phyloP scores from a whole-genome alignment of 2,888 invertebrate species.

The Nezara viridula region DNA sequence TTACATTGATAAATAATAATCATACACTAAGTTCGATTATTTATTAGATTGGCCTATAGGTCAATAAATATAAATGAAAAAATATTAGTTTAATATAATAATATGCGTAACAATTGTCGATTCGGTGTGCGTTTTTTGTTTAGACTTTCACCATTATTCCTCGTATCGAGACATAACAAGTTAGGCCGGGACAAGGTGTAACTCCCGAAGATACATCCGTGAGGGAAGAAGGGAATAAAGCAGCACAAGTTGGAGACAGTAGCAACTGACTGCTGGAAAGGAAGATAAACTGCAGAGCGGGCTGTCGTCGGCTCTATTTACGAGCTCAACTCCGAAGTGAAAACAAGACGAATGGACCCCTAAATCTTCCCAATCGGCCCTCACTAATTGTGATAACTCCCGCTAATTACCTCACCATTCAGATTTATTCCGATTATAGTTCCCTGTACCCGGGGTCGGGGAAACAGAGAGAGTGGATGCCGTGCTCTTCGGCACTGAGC shows the following conservation, averaged over 20 bases:
- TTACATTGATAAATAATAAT: no score
- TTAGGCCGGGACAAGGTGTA: background rate
- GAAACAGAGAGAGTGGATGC: background rate
- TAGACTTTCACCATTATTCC: background rate
- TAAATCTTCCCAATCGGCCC: conserved; percentile 14
- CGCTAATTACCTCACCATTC: conserved; percentile 15
- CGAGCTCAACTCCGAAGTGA: background rate
- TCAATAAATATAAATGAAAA: no score
- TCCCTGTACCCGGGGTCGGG: background rate
- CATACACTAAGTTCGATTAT: no score
- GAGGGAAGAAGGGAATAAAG: background rate
- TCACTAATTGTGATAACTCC: conserved; percentile 27
- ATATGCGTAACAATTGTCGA: no score
- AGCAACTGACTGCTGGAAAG: background rate
- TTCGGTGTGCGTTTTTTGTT: no score
- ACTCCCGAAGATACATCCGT: background rate
- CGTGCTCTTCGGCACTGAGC: background rate
- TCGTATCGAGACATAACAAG: background rate
- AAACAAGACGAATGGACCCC: conserved; percentile 5
- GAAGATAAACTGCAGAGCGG: background rate
- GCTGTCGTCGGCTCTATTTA: background rate
- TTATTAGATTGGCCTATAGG: no score
- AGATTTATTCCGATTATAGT: conserved; percentile 19
- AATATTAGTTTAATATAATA: no score
- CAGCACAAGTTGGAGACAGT: conserved; percentile 17